Percentiles rank a stretch among this genome's conserved stretches.
These are phyloP conservation scores for Polyommatus iphigenia DNA, from an alignment of 2,888 invertebrate species.

Conservation along the genomic window DNA sequence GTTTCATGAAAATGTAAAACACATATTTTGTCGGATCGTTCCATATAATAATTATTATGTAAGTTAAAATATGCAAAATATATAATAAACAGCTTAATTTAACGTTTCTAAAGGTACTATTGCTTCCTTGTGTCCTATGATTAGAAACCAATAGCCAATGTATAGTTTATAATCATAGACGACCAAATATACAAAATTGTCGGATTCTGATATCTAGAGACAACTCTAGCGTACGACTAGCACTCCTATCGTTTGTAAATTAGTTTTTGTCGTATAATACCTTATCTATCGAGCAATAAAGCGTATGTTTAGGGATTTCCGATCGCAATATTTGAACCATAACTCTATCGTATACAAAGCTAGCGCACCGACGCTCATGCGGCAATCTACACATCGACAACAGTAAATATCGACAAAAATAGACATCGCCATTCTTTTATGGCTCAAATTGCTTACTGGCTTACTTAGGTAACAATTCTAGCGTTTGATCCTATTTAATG, in stretches of 20 bases:
- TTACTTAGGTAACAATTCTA: neutral
- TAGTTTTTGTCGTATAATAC: neutral
- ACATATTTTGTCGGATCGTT: conserved; percentile 4
- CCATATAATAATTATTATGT: conserved; percentile 16
- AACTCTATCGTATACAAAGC: conserved; percentile 48
- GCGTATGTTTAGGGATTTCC: conserved; percentile 21
- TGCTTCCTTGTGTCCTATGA: conserved; percentile 12
- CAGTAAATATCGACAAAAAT: conserved; percentile 20
- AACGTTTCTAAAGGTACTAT: conserved; percentile 20
- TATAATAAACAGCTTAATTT: conserved; percentile 20
- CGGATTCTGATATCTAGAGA: neutral
- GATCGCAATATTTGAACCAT: conserved; percentile 27
- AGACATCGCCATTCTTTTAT: neutral
- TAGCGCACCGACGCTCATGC: conserved; percentile 30
- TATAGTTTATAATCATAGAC: neutral
- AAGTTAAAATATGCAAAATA: conserved; percentile 28
- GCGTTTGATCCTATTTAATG: conserved; percentile 1
- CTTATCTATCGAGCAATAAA: conserved; percentile 23
- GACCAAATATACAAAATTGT: neutral
- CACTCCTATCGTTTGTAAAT: neutral
- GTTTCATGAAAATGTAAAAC: neutral
- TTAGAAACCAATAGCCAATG: neutral
- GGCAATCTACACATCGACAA: conserved; percentile 18
- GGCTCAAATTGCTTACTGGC: neutral
- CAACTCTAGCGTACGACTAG: conserved; percentile 6